These are phyloP conservation scores for Dexiosoma caninum DNA, from an alignment of 2,888 invertebrate species.

Conservation along the genomic window DNA sequence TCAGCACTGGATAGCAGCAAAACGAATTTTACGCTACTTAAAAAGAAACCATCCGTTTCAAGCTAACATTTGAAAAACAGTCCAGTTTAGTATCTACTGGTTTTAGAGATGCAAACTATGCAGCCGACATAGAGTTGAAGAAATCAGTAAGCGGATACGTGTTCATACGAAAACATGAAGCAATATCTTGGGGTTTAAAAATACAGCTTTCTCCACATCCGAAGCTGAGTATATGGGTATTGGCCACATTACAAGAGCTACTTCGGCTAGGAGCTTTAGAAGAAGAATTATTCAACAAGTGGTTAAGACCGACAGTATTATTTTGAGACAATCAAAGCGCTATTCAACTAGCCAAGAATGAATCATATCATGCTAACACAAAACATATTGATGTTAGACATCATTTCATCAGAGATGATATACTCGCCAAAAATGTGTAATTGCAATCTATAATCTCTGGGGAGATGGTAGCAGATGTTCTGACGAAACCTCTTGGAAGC, in stretches of 20 bases:
- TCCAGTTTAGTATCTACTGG: background rate
- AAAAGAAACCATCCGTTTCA: background rate
- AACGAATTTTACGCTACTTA: constrained; percentile 2
- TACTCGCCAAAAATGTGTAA: background rate
- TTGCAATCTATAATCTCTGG: constrained; percentile 1
- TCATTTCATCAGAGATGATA: background rate
- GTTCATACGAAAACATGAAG: constrained; percentile 7
- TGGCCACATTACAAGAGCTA: constrained; percentile 20
- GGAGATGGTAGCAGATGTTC: constrained; percentile 11
- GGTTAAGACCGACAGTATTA: too few relatives aligned
- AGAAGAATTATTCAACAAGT: too few relatives aligned
- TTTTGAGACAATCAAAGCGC: too few relatives aligned
- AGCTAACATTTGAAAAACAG: constrained; percentile 1
- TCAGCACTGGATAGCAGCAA: constrained; percentile 36
- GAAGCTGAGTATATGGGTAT: constrained; percentile 40
- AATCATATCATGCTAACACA: too few relatives aligned
- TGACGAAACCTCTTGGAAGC: constrained; percentile 3
- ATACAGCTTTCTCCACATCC: constrained; percentile 1
- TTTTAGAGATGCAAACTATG: constrained; percentile 28
- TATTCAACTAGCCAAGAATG: too few relatives aligned
- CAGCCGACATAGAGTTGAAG: background rate
- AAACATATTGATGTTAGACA: too few relatives aligned
- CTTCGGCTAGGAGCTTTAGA: background rate
- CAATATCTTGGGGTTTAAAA: constrained; percentile 16
- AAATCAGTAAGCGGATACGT: constrained; percentile 29